phyloP scores from a whole-genome alignment of 2,888 invertebrate genomes.

The Brenthis hecate region DNA sequence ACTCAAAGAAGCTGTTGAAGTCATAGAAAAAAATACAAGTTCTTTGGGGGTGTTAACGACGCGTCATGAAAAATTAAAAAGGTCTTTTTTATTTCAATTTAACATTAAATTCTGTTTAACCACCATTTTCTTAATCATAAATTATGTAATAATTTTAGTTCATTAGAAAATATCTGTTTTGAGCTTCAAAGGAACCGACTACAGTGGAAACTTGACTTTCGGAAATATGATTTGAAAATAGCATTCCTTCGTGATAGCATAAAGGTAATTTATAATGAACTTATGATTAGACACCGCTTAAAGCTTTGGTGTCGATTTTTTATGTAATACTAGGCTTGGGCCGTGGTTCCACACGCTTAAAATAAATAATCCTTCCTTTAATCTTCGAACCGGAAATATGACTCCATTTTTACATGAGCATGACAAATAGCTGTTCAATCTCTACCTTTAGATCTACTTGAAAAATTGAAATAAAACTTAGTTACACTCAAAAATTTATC shows the following conservation, averaged over 20 bases:
- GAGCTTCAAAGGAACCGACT: constrained; percentile 53
- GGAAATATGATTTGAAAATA: constrained; percentile 55
- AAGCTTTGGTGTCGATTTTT: not conserved
- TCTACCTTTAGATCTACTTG: too few relatives aligned
- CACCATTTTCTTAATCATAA: not conserved
- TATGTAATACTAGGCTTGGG: not conserved
- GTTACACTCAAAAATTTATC: too few relatives aligned
- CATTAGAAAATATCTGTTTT: constrained; percentile 46
- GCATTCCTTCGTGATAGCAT: constrained; percentile 64
- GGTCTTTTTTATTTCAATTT: constrained; percentile 41
- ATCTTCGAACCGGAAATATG: too few relatives aligned
- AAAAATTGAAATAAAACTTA: too few relatives aligned
- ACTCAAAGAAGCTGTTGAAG: constrained; percentile 50
- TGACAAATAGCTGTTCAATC: too few relatives aligned
- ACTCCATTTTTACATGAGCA: too few relatives aligned
- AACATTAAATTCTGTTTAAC: not conserved
- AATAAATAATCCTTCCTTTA: too few relatives aligned
- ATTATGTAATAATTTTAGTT: constrained; percentile 45
- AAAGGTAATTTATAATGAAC: constrained; percentile 50
- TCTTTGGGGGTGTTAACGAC: constrained; percentile 46
- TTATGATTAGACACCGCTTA: not conserved
- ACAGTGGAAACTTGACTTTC: constrained; percentile 51
- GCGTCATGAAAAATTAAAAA: constrained; percentile 50
- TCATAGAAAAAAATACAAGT: constrained; percentile 48
- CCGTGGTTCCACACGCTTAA: too few relatives aligned